phyloP scores from a whole-genome alignment of 2,113 vertebrate species.

The Hiodon tergisus region DNA sequence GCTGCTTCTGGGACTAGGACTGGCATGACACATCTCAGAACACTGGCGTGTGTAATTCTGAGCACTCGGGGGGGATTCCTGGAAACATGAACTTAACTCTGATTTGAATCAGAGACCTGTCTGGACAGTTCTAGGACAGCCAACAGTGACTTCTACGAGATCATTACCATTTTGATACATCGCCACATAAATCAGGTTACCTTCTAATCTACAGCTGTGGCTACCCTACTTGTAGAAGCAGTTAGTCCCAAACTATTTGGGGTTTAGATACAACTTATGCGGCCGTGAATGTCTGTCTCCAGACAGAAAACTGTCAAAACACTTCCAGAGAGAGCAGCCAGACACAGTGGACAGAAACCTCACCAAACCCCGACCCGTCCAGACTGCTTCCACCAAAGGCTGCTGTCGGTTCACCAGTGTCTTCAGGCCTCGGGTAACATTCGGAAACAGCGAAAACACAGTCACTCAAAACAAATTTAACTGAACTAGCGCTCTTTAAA shows the following conservation, averaged over 20 bases:
- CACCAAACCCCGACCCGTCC: neutral
- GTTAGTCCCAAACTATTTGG: neutral
- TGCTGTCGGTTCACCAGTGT: neutral
- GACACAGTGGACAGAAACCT: neutral
- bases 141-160: slow-evolving; percentile 42
- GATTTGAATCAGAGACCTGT: slow-evolving; percentile 39
- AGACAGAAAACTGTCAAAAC: neutral
- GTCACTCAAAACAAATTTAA: neutral
- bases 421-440: too few species aligned
- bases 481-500: neutral
- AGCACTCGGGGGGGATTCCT: slow-evolving; percentile 25
- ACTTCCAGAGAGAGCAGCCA: neutral
- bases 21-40: slow-evolving; percentile 43
- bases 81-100: slow-evolving; percentile 37
- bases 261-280: too few species aligned
- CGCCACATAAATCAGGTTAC: slow-evolving; percentile 7
- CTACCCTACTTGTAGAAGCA: neutral
- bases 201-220: neutral
- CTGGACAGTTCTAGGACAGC: slow-evolving; percentile 52
- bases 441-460: too few species aligned
- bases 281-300: neutral
- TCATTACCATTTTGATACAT: slow-evolving; percentile 18
- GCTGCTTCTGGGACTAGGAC: slow-evolving; percentile 31
- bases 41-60: slow-evolving; percentile 37
- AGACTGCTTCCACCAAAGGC: neutral